Base-by-base conservation (phyloP, 2,888 invertebrate species). In the Drosophila meridiana region DNA sequence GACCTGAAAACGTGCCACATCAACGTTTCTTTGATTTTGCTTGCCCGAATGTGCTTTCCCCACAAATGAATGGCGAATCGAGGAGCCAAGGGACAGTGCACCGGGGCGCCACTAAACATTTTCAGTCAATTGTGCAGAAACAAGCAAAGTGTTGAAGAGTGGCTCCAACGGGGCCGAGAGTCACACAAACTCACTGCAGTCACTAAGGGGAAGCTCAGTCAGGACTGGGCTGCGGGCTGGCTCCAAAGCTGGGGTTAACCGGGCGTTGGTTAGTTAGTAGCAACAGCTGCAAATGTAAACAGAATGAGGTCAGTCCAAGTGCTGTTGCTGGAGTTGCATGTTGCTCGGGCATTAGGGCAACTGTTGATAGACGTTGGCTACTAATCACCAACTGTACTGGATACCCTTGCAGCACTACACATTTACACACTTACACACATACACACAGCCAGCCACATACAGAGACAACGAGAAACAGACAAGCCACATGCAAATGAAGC, bases 281-380 rank as follows among this genome's bases (percentile, higher is more conserved):
- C 82, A 80, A 78, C 77, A 83, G 80, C 85, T 86, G 85, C 88
- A 77, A 86, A 69, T 82, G 80, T 73, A 87, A 80, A 82, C 80
- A 71, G 72, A 85, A 87, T 83, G 86, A 80, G 85, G 85, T 88
- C 85, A 88, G 82, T 82, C 62, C 45, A 69, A 52, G 45, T 30
- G 40, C 52, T 36, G 69, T 87, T 84, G 87, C 60, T 77, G 70
- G 50, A 73, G 71, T 89, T 84, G 87, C 89, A 87, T 87, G 87
- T 87, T 85, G 85, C 72, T 73, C 42, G 71, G 77, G 71, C 87
- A 87, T 89, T 89, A 87, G 80, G 69, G 75, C 77, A 83, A 81
- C 87, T 89, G 87, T 87, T 87, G 87, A 87, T 87, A 85, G 87
- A 87, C 85, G 76, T 77, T 65, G 78, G 62, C 87, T 77, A 81